Base-by-base conservation (phyloP, 2,797 vertebrate species). In the Argentina silus region DNA sequence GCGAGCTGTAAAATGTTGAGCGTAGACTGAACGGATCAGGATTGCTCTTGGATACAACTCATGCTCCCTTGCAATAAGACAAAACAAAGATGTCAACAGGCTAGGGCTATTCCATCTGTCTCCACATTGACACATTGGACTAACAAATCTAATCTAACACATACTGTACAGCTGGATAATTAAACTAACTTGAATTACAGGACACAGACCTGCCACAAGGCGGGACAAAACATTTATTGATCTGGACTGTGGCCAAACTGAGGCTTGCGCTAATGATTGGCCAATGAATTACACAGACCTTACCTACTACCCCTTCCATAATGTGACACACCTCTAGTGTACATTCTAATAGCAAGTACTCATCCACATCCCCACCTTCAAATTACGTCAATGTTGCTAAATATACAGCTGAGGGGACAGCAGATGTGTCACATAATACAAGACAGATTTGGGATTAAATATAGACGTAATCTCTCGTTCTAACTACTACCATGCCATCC, bases 401-500 rank as follows among this genome's bases (percentile, higher is more conserved):
- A 83, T 62, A 85, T 53, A 79, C 44, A 63, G 60, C 70, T 27
- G 55, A 72, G 67, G 78, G 77, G 48, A 57, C 62, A 73, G 76
- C 80, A 90, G 88, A 89, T 90, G 86, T 87, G 85, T 84, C 73
- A 63, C 47, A 77, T 75, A 83, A 89, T 85, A 85, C 75, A 76
- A 71, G 65, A 85, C 80, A 86, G 86, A 80, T 86, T 81, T 76
- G 63, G 85, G 87, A 92, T 91, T 92, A 93, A 88, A 93, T 90
- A 89, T 88, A 91, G 85, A 90, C 76, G 75, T 89, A 91, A 93
- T 91, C 88, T 89, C 78, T 69, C 68, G 74, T 75, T 86, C 76
- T 69, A 80, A 36, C 27, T 36, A 68, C 80, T 69, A 77, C 67
- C 69, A 70, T 27, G 42, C 80, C 85, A 87, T 85, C 79, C 75